A percentile compares a stretch with the other conserved stretches of the same genome.
Evolutionary conservation across 2,888 invertebrate species (phyloP).

Genomic region (Zele albiditarsus): DNA sequence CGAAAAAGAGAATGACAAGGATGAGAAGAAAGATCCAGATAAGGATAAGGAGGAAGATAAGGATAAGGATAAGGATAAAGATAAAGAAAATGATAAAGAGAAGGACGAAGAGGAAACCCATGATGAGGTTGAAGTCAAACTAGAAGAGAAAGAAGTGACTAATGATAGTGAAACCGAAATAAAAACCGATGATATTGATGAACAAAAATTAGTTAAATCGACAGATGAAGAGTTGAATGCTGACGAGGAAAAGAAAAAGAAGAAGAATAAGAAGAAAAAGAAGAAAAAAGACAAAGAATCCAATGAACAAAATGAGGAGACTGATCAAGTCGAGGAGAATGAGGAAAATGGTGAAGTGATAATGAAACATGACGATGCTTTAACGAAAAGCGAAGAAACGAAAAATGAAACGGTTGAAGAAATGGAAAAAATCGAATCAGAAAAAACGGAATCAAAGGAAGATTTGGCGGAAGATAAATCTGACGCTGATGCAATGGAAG

Average conservation of each 20-base stretch:
- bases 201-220: conserved; percentile 57
- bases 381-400: conserved; percentile 50
- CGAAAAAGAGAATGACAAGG: conserved; percentile 61
- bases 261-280: not conserved
- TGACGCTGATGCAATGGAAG: conserved; percentile 62
- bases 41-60: conserved; percentile 51
- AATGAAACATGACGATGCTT: conserved; percentile 35
- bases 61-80: conserved; percentile 41
- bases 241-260: conserved; percentile 16
- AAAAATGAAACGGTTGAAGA: conserved; percentile 54
- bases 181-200: conserved; percentile 45
- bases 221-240: conserved; percentile 35
- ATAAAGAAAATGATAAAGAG: conserved; percentile 56
- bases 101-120: conserved; percentile 55
- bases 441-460: conserved; percentile 37
- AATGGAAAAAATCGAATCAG: conserved; percentile 52
- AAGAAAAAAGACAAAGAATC: conserved; percentile 51
- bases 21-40: conserved; percentile 44
- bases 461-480: conserved; percentile 63
- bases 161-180: conserved; percentile 45
- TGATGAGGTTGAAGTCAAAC: conserved; percentile 58
- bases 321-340: not conserved
- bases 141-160: conserved; percentile 22
- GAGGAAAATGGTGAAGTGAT: conserved; percentile 33
- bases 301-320: conserved; percentile 43